A percentile compares a stretch with the other conserved stretches of the same genome.
Evolutionary conservation across 2,888 invertebrate species (phyloP).

Genomic region (Acrocyrtus sp.): DNA sequence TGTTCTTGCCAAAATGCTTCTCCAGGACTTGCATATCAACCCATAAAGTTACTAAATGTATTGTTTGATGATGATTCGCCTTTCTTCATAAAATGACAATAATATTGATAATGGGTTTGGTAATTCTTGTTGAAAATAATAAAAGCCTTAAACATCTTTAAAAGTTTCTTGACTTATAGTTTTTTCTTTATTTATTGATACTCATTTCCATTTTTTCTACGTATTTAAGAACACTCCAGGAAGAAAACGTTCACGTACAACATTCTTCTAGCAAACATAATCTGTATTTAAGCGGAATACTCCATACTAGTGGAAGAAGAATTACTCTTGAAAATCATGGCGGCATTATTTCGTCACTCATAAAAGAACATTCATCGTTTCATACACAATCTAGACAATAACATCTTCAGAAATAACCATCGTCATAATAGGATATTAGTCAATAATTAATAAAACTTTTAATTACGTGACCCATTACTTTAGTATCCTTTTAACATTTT

Average conservation of each 20-base stretch:
- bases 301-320: conserved; percentile 51
- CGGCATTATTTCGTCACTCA: no score
- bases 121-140: background rate
- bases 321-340: no score
- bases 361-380: no score
- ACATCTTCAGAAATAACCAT: no score
- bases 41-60: background rate
- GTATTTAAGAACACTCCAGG: conserved; percentile 53
- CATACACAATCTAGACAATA: no score
- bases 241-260: conserved; percentile 38
- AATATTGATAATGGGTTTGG: background rate
- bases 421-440: no score
- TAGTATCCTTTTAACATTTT: no score
- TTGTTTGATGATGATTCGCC: background rate
- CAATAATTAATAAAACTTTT: no score
- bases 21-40: conserved; percentile 76
- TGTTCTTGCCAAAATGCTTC: conserved; percentile 78
- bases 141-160: no score
- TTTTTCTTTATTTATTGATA: conserved; percentile 34
- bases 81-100: background rate
- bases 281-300: no score
- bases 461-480: no score
- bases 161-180: conserved; percentile 1
- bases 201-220: conserved; percentile 28
- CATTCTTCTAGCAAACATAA: conserved; percentile 34